A percentile compares a stretch with the other conserved stretches of the same genome.
Conservation (phyloP, 2,113 vertebrate genomes). For the Microcebus lehilahytsara region DNA sequence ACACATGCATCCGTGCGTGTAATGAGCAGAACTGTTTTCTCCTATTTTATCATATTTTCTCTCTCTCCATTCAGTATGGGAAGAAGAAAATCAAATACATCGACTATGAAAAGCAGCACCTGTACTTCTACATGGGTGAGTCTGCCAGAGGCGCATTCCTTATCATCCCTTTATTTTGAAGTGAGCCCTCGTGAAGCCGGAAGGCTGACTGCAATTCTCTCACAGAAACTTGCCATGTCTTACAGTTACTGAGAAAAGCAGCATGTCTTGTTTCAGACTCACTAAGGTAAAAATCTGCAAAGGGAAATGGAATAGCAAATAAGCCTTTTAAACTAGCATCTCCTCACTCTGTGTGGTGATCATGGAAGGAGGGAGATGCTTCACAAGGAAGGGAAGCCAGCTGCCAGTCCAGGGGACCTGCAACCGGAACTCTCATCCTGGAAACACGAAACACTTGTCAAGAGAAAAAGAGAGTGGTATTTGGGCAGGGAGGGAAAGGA, state of each 20-base stretch:
- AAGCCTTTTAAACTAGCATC: background rate
- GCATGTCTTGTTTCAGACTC: background rate
- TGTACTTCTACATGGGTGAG: constrained; percentile 69
- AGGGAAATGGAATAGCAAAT: background rate
- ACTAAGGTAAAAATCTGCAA: background rate
- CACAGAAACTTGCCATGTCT: background rate
- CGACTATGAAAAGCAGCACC: constrained; percentile 67
- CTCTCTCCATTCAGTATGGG: constrained; percentile 60
- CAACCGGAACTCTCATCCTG: background rate
- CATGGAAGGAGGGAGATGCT: background rate
- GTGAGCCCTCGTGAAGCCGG: background rate
- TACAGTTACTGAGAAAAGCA: background rate
- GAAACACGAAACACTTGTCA: background rate
- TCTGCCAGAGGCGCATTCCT: background rate
- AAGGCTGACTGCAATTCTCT: background rate
- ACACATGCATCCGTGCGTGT: background rate
- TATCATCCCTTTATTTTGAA: background rate
- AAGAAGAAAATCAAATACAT: constrained; percentile 74
- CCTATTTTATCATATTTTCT: background rate
- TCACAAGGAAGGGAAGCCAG: background rate
- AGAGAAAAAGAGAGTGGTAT: background rate
- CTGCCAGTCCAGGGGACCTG: background rate
- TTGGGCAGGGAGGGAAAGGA: background rate
- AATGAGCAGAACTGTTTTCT: background rate
- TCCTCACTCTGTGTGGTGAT: background rate